Evolutionary conservation across 2,888 invertebrate genomes (phyloP).

Genomic region (Pollenia angustigena): DNA sequence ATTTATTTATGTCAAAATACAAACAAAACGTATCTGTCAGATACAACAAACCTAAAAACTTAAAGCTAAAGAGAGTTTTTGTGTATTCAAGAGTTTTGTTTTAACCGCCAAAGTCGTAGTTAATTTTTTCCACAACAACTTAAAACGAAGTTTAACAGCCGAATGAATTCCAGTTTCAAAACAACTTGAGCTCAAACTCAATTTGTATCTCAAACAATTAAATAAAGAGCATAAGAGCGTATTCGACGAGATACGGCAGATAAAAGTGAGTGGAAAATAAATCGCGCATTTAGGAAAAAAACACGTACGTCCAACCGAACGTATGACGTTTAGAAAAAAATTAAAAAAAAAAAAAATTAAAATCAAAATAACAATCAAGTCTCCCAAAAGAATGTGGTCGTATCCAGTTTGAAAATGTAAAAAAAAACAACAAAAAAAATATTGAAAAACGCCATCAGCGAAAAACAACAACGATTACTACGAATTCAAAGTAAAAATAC

Average conservation of each 20-base stretch:
- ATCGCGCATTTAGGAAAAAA: conserved; percentile 47
- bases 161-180: conserved; percentile 71
- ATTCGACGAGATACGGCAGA: neutral
- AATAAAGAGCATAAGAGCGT: conserved; percentile 34
- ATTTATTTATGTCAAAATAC: conserved; percentile 14
- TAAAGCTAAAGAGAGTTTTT: conserved; percentile 21
- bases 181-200: conserved; percentile 47
- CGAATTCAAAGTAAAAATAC: conserved; percentile 37
- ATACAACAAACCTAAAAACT: conserved; percentile 27
- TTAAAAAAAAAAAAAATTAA: conserved; percentile 13
- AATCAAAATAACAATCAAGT: conserved; percentile 56
- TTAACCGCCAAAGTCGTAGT: conserved; percentile 63
- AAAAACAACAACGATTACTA: conserved; percentile 28
- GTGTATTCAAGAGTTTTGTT: neutral
- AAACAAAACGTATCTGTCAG: conserved; percentile 49
- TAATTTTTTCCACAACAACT: conserved; percentile 53
- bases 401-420: conserved; percentile 68
- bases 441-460: conserved; percentile 61
- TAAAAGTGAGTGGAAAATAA: conserved; percentile 52
- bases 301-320: conserved; percentile 52
- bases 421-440: conserved; percentile 34
- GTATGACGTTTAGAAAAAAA: conserved; percentile 55
- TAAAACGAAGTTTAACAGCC: conserved; percentile 61
- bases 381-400: conserved; percentile 74
- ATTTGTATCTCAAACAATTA: conserved; percentile 43